Evolutionary conservation across 2,888 invertebrate species (phyloP), one percentile per base, ranked within the genome.

Genomic region (Caenorhabditis becei): DNA sequence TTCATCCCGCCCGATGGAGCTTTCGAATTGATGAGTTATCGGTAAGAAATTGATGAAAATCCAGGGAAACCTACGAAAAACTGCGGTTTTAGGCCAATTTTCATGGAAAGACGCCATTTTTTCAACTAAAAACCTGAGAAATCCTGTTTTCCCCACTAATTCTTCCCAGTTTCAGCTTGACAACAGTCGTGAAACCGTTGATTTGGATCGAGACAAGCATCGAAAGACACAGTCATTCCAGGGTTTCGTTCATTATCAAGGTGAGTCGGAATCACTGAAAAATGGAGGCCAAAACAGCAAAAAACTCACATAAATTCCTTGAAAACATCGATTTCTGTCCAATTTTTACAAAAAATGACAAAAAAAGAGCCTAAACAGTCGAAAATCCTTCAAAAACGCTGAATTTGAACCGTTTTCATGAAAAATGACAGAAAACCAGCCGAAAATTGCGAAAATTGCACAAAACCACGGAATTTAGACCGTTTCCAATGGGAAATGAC

Each of bases 161-260:
- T 14, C 16, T n/a, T n/a, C 26, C 14, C 2, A 18, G 20, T 49
- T 83, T 16, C 37, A 74, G 83, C 47, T 41, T 85, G 53, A 83
- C 83, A 5, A 86, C 86, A 20, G 82, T 82, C 23, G 97, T 95
- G 89, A 98, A 99, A 91, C 98, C 98, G 0, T 92, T 98, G 82
- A 97, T 98, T 91, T 98, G 98, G 98, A 97, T 99, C 82, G 98
- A 99, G 92, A 97, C 97, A 8, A 97, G 97, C 3, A 97, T 98
- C 90, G 98, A 98, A 91, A 94, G 97, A n/a, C 97, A 98, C 92
- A 96, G 95, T 16, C 97, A 98, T 92, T 97, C 97, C 74, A 94
- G 98, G 83, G 97, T 99, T 14, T 97, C 98, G 91, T 98, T 96
- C 92, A 98, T 98, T 97, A 96, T 98, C 72, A 98, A 98, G 93